Base-by-base conservation (phyloP, 1,140 invertebrate species). In the Cyclargus thomasi region DNA sequence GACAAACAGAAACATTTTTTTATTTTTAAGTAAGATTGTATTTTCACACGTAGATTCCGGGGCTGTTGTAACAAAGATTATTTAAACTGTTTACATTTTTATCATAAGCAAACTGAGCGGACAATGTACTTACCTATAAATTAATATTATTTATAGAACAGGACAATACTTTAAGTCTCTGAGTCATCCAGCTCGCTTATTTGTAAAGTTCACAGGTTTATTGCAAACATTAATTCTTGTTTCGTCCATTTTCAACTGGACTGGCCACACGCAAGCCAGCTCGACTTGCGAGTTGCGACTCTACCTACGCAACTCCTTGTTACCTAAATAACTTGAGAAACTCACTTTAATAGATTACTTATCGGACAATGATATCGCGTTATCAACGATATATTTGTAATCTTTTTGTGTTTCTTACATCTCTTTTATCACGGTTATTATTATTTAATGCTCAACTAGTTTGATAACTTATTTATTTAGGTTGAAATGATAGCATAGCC, bases 321-420 rank as follows among this genome's bases (percentile, higher is more conserved):
- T 59, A 59, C 55, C 55, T 21, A 59, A 20, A 10, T 47, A 47
- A 20, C 35, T 21, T 39, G 4, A 53, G 22, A 16, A 36, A 59
- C 8, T 10, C 22, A 5, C 36, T 36, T 66, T 65, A 57, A 59
- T 16, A 62, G 21, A 67, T 35, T 20, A 59, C 36, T 67, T 67
- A 67, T 59, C 65, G 65, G 65, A 6, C 65, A 67, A 67, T 39
- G 65, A 62, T 67, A 67, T 57, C 23, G 36, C 65, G 22, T 35
- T 67, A 67, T 67, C 65, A 53, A 35, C 65, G 29, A 67, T 47
- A 4, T 14, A 20, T 11, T 21, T 11, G 55, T 67, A 67, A 67
- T 67, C 65, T 67, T 62, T 67, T 62, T 67, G 39, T 67, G 59
- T 67, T 67, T 36, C 55, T 39, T 59, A 11, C 65, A 62, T 62